Conservation (phyloP, 2,888 invertebrate genomes). For the Mythimna loreyi region DNA sequence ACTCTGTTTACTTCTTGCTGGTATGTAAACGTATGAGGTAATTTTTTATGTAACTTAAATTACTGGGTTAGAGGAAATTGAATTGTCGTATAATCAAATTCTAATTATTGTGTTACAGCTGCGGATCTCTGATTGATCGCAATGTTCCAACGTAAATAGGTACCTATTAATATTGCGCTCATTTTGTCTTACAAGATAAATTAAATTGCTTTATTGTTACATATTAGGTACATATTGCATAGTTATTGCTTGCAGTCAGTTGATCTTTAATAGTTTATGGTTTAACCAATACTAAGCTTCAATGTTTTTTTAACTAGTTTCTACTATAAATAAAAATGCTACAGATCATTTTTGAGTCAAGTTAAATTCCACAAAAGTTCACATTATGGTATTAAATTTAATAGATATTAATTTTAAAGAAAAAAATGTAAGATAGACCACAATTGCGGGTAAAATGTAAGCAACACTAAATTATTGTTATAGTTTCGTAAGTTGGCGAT, state of each 20-base stretch:
- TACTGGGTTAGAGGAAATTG: conserved; percentile 20
- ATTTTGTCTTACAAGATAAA: conserved; percentile 14
- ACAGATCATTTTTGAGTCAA: not conserved
- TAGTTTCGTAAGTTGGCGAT: conserved; percentile 59
- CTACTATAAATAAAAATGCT: not conserved
- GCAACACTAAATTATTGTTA: conserved; percentile 59
- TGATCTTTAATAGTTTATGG: not conserved
- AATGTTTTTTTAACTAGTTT: not conserved
- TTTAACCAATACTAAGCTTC: not conserved
- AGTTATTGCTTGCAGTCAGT: conserved; percentile 7
- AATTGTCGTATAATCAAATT: conserved; percentile 33
- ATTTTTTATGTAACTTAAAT: conserved; percentile 43
- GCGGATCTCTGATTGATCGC: conserved; percentile 27
- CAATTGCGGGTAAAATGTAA: conserved; percentile 33
- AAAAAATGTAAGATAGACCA: conserved; percentile 6
- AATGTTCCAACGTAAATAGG: conserved; percentile 12
- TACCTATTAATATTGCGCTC: conserved; percentile 28
- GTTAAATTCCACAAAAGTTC: not conserved
- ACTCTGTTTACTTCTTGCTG: conserved; percentile 9
- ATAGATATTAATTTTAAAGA: conserved; percentile 16
- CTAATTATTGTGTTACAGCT: conserved; percentile 29
- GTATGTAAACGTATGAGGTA: conserved; percentile 22
- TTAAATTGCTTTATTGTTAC: conserved; percentile 21
- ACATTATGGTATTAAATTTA: conserved; percentile 14
- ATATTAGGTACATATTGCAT: conserved; percentile 17